Base-by-base conservation (phyloP, 2,888 invertebrate genomes). In the Rapana venosa region DNA sequence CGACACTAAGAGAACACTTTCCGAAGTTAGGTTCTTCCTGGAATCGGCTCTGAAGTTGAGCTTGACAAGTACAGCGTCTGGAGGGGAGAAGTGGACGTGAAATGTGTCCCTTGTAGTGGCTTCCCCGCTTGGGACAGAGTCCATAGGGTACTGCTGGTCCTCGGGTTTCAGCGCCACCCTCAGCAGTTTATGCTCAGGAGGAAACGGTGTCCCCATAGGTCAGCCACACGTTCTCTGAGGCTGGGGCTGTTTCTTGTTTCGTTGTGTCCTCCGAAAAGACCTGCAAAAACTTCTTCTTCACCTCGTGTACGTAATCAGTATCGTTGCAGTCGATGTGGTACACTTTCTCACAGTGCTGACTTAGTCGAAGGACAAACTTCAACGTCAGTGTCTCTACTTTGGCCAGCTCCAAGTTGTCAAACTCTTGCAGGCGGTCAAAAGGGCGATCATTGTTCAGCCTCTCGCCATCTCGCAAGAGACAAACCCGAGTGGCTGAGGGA, bases 11-110 rank as follows among this genome's bases (percentile, higher is more conserved):
- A 87, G 36, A 15, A 87, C 74, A 36, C 74, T 87, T 26, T 87
- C 87, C 20, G 87, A 74, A n/a, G 32, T 87, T 15, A 74, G 0
- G 47, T 87, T 17, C 17, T 47, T 87, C 20, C 32, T 70, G n/a
- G 74, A 36, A 36, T 87, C 87, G 1, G 87, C n/a, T 32, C 47
- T 74, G 74, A 74, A 87, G 47, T 87, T 35, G n/a, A 87, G 74
- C 61, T 74, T 70, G 47, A 87, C 47, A 26, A 74, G 87, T 4
- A 74, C 74, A 11, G 87, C 17, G 17, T 87, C 87, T 26, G 74
- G 74, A 35, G 87, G 87, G 8, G 36, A 74, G 87, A 87, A 87
- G 22, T 87, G 74, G n/a, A 87, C 87, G 17, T 47, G 32, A 47
- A 87, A 87, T 13, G 47, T 74, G n/a, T 70, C 70, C 8, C 30